Evolutionary conservation across 2,888 invertebrate genomes (phyloP).

Genomic region (Helicoverpa assulta): DNA sequence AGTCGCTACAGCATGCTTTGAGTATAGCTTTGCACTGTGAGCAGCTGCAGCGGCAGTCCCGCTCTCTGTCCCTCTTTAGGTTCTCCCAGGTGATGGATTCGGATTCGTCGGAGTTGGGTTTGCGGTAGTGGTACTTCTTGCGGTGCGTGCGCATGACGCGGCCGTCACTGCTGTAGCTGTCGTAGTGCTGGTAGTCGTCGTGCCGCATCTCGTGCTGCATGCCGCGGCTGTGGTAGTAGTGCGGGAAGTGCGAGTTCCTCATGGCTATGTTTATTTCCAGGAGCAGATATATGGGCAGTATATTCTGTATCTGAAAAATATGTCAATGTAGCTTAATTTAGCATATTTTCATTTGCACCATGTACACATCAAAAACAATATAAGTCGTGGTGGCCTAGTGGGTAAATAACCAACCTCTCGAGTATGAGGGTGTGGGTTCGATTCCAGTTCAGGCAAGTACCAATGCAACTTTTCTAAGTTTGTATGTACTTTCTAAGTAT

Average conservation of each 20-base stretch:
- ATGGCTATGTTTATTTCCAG: conserved; percentile 20
- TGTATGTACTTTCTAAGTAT: too few relatives aligned
- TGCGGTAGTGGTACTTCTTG: neutral
- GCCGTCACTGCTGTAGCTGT: conserved; percentile 34
- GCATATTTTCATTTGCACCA: too few relatives aligned
- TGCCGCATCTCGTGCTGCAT: conserved; percentile 18
- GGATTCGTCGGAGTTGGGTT: conserved; percentile 24
- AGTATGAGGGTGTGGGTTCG: too few relatives aligned
- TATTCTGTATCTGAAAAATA: conserved; percentile 37
- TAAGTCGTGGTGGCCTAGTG: too few relatives aligned
- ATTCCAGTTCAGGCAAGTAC: too few relatives aligned
- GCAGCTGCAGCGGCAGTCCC: conserved; percentile 41
- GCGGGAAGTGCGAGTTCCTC: conserved; percentile 29
- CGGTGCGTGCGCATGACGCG: conserved; percentile 26
- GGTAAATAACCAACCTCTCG: too few relatives aligned
- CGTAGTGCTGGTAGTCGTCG: conserved; percentile 23
- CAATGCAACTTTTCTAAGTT: too few relatives aligned
- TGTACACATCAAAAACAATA: neutral
- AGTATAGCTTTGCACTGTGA: conserved; percentile 24
- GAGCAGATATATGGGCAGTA: conserved; percentile 22
- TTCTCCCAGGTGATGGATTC: conserved; percentile 18
- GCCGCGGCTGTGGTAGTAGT: conserved; percentile 8
- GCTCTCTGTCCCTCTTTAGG: too few relatives aligned
- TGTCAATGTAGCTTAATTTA: neutral
- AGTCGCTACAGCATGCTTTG: conserved; percentile 32